Percentiles rank a stretch among this genome's conserved stretches.
These are phyloP conservation scores for Philypnodon macrostomus DNA, from an alignment of 2,797 vertebrate species.

Conservation along the genomic window DNA sequence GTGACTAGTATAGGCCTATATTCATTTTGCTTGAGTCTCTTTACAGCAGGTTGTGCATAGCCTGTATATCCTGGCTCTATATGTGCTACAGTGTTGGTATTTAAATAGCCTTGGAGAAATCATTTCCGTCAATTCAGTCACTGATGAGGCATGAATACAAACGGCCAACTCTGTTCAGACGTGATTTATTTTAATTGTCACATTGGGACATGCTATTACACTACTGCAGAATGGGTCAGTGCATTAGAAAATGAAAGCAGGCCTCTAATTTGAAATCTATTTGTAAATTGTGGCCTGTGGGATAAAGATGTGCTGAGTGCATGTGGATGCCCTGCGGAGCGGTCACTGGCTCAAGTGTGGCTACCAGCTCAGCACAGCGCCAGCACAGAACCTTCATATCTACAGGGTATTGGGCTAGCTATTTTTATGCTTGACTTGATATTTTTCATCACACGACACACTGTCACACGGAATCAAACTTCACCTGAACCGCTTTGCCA, in stretches of 20 bases:
- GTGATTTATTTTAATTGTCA: constrained; percentile 96
- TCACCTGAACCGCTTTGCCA: too few relatives aligned
- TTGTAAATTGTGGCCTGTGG: constrained; percentile 83
- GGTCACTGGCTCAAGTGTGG: too few relatives aligned
- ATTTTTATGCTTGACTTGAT: too few relatives aligned
- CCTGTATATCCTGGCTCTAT: constrained; percentile 35
- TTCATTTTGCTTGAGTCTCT: too few relatives aligned
- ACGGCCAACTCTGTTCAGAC: constrained; percentile 81
- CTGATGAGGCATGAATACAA: constrained; percentile 90
- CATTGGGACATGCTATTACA: constrained; percentile 86
- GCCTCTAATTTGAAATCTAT: constrained; percentile 83
- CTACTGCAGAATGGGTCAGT: constrained; percentile 85
- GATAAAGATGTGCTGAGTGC: constrained; percentile 73
- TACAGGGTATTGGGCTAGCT: too few relatives aligned
- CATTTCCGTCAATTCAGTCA: constrained; percentile 84
- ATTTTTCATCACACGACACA: too few relatives aligned
- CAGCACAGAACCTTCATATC: too few relatives aligned
- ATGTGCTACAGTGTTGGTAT: constrained; percentile 58
- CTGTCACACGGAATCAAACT: too few relatives aligned
- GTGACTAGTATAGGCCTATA: too few relatives aligned
- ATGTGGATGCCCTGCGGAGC: constrained; percentile 62
- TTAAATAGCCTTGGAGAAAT: constrained; percentile 82
- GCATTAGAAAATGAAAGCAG: constrained; percentile 88
- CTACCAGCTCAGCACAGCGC: too few relatives aligned
- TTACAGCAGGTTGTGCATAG: too few relatives aligned